A percentile compares a stretch with the other conserved stretches of the same genome.
These are phyloP conservation scores for Triplophysa yarkandensis DNA, from an alignment of 2,797 vertebrate genomes.

Conservation along the genomic window DNA sequence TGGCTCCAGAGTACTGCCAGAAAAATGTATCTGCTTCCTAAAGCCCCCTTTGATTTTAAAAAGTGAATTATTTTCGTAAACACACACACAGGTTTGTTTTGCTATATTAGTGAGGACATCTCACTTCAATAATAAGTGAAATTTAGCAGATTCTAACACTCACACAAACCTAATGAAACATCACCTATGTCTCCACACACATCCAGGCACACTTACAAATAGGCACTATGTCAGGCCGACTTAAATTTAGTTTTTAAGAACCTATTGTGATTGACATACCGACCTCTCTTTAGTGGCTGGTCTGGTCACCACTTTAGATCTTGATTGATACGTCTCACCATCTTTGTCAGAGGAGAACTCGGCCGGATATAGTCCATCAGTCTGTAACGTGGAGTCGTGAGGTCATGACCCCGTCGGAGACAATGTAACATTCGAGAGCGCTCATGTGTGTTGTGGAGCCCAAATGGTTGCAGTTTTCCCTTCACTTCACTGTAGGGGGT, in stretches of 20 bases:
- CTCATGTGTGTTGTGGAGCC: conserved; percentile 21
- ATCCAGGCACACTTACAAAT: conserved; percentile 2
- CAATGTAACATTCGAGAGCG: conserved; percentile 27
- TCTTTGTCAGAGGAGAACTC: conserved; percentile 32
- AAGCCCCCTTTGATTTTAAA: conserved; percentile 29
- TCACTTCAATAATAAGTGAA: background rate
- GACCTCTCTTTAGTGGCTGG: conserved; percentile 7
- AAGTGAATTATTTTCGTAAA: conserved; percentile 5
- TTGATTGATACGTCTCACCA: conserved; percentile 16
- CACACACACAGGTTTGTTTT: background rate
- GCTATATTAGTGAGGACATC: background rate
- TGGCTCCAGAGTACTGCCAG: conserved; percentile 28
- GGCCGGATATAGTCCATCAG: conserved; percentile 32
- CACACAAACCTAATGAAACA: background rate
- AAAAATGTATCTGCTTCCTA: conserved; percentile 6
- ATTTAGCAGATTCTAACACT: background rate
- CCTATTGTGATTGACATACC: conserved; percentile 24
- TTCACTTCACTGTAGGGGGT: conserved; percentile 28
- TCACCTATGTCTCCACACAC: no score
- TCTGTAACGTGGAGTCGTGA: conserved; percentile 45
- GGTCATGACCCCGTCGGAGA: conserved; percentile 42
- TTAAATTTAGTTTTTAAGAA: conserved; percentile 30
- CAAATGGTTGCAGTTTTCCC: conserved; percentile 49
- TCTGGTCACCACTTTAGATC: conserved; percentile 33
- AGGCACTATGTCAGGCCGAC: conserved; percentile 10